Evolutionary conservation across 2,113 vertebrate genomes (phyloP).

Genomic region (Narcine bancroftii): DNA sequence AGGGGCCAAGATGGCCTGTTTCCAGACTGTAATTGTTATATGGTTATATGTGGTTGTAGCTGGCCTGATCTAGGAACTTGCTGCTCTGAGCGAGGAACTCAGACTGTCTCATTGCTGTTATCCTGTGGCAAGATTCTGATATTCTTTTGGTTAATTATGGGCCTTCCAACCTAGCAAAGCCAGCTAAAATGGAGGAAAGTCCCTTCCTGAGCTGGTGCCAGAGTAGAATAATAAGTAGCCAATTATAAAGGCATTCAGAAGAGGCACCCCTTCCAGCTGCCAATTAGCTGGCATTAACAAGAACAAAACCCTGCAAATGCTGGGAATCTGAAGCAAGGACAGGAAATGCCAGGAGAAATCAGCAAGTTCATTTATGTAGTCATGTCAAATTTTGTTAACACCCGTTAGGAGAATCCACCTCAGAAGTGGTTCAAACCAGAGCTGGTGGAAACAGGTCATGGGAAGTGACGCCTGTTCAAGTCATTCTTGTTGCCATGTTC

Average conservation of each 20-base stretch:
- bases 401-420: neutral
- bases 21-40: too few species aligned
- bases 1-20: too few species aligned
- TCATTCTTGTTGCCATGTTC: neutral
- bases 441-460: neutral
- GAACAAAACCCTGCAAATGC: too few species aligned
- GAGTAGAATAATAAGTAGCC: neutral
- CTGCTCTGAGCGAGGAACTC: too few species aligned
- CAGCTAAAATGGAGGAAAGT: neutral
- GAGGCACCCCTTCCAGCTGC: neutral
- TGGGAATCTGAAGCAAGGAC: too few species aligned
- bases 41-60: too few species aligned
- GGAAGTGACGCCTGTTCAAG: neutral
- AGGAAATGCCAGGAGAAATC: neutral
- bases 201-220: neutral
- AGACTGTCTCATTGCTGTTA: too few species aligned
- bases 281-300: neutral
- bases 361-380: neutral
- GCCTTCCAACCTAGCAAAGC: neutral
- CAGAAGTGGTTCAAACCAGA: neutral
- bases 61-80: too few species aligned
- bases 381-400: neutral
- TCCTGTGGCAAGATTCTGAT: too few species aligned
- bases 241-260: neutral
- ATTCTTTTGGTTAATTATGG: too few species aligned